Evolutionary conservation across 2,113 vertebrate genomes (phyloP), one percentile per base, ranked within the genome.

Genomic region (Asarcornis scutulata): DNA sequence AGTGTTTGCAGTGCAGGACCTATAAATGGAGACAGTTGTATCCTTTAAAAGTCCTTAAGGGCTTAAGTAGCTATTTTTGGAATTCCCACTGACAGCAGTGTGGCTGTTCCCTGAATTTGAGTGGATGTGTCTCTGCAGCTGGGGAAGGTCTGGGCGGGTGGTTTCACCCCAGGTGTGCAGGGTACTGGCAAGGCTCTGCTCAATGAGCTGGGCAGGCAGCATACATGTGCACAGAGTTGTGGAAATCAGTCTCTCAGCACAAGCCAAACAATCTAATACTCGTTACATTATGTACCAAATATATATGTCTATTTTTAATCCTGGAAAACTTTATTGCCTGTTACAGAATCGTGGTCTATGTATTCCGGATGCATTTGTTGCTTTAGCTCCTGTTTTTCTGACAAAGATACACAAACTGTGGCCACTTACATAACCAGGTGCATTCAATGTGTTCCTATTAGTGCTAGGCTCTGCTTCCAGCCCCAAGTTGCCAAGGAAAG

Each of bases 1-100:
- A 7, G 22, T 60, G 63, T 56, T 86, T 86, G 68, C 29, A 32
- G 55, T 16, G 59, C 50, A 72, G 67, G 42, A 16, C 42, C 50
- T 55, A 0, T 2, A 50, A 76, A 31, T 0, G 0, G 36, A 32
- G 59, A 26, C 15, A 26, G 10, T 17, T 5, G 75, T 9, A 25
- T 5, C 22, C 5, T 29, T 29, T 53, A 13, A 29, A 79, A 59
- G 53, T 56, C 73, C 59, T 18, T 32, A 26, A 32, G 59, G 50
- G 26, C 27, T 3, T 14, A 26, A 67, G 6, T 17, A 22, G 34
- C 38, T 44, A 26, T 6, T 18, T 11, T 58, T 36, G 32, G 16
- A 53, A 18, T 29, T 72, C 40, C 75, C 3, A 4, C 38, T 21
- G 71, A 15, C 0, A 0, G 3, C 9, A 6, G 23, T 0, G 3